Percentiles rank a stretch among this genome's conserved stretches.
Evolutionary conservation across 2,797 vertebrate species (phyloP).

Genomic region (Lepus oiostolus): DNA sequence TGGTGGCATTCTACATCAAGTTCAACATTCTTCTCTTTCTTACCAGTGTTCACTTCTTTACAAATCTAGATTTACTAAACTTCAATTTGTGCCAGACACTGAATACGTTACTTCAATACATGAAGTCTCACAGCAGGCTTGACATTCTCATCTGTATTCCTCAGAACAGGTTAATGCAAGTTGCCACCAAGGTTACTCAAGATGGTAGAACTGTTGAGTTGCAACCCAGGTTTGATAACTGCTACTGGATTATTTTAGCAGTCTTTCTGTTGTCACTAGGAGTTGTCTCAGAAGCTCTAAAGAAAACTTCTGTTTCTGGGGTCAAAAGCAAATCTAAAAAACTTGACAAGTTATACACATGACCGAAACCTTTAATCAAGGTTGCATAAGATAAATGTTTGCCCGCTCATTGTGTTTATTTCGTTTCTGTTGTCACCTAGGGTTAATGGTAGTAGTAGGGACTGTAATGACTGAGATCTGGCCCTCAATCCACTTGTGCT

Average conservation of each 20-base stretch:
- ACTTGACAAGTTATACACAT: neutral
- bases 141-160: neutral
- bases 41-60: neutral
- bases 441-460: neutral
- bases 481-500: neutral
- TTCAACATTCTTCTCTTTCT: neutral
- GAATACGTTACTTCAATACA: neutral
- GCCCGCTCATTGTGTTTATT: constrained; percentile 6
- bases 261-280: neutral
- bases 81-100: neutral
- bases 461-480: neutral
- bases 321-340: constrained; percentile 1
- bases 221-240: neutral
- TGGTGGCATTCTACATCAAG: neutral
- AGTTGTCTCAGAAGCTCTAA: constrained; percentile 30
- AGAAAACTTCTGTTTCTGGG: neutral
- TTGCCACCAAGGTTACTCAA: neutral
- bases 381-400: neutral
- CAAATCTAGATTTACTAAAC: neutral
- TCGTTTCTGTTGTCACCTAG: constrained; percentile 22
- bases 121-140: neutral
- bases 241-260: neutral
- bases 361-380: constrained; percentile 6
- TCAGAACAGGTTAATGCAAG: neutral
- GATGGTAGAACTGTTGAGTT: neutral